Conservation (phyloP, 2,113 vertebrate genomes). For the Myiozetetes cayanensis region DNA sequence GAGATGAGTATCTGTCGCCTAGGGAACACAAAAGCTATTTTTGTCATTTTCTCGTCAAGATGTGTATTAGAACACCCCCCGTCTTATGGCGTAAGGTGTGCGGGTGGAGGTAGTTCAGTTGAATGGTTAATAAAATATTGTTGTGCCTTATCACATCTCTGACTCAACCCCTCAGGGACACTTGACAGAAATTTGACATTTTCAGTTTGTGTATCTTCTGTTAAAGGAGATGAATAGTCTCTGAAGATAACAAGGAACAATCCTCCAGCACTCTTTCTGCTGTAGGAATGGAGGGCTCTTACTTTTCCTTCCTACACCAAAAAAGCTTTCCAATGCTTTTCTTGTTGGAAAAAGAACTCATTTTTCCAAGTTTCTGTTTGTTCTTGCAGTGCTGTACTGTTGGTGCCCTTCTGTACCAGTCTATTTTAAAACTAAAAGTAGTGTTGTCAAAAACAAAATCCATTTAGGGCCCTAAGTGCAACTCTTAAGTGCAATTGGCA, state of each 20-base stretch:
- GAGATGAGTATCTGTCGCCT: background rate
- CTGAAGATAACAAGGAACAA: background rate
- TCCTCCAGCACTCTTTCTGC: background rate
- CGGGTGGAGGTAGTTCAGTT: background rate
- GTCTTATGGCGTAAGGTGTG: background rate
- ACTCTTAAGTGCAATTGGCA: background rate
- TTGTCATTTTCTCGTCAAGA: background rate
- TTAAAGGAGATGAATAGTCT: background rate
- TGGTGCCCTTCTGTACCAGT: background rate
- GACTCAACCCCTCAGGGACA: background rate
- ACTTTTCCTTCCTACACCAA: background rate
- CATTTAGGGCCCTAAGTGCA: background rate
- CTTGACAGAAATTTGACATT: background rate
- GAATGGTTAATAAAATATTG: background rate
- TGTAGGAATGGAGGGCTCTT: background rate
- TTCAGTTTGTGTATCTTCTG: background rate
- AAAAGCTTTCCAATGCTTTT: background rate
- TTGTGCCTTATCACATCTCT: background rate
- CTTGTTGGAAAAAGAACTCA: background rate
- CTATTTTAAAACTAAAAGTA: conserved; percentile 12
- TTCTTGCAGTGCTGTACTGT: background rate
- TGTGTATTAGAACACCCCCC: background rate
- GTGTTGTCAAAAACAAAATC: background rate
- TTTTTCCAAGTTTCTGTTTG: background rate
- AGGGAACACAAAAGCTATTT: background rate